Evolutionary conservation across 2,888 invertebrate genomes (phyloP), one percentile per base, ranked within the genome.

Genomic region (Octodonta nipae): DNA sequence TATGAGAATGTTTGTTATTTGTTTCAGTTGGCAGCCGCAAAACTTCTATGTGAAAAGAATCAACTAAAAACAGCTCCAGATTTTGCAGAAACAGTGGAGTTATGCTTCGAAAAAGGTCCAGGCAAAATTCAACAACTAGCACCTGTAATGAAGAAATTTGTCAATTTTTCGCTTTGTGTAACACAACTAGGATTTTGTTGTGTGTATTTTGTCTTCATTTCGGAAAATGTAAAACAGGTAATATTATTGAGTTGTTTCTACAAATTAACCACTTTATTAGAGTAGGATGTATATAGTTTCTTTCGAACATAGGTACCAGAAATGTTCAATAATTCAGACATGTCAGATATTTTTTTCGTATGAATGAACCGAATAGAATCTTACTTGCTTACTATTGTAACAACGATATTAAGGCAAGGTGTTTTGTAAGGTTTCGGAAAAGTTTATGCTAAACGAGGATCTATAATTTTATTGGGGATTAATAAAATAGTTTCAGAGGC

Each of bases 181-280:
- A 95, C 95, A n/a, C 96, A 96, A 64, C 68, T 96, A 38, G 96
- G 96, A 37, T 95, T 96, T 65, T 96, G 96, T 62, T 93, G 92
- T 60, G 86, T 95, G 15, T 96, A 96, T 63, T 84, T 93, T 51
- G 86, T 95, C 11, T 95, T 95, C 60, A 84, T 95, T 44, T 81
- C 91, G 7, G 77, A 78, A 40, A 92, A 88, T 58, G 58, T 87
- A 38, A 71, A 82, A 61, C 74, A 80, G 73, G 84, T 82, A 54
- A 56, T 32, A 27, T 4, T 17, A 27, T n/a, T n/a, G n/a, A n/a
- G n/a, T n/a, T 26, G 26, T 7, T 15, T 13, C 1, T 7, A 11
- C 13, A 28, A 17, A 30, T 12, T 28, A 13, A 16, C 45, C n/a
- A n/a, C n/a, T n/a, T n/a, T n/a, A n/a, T n/a, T n/a, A n/a, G n/a